Evolutionary conservation across 2,797 vertebrate genomes (phyloP).

Genomic region (Coracias cyanogaster): DNA sequence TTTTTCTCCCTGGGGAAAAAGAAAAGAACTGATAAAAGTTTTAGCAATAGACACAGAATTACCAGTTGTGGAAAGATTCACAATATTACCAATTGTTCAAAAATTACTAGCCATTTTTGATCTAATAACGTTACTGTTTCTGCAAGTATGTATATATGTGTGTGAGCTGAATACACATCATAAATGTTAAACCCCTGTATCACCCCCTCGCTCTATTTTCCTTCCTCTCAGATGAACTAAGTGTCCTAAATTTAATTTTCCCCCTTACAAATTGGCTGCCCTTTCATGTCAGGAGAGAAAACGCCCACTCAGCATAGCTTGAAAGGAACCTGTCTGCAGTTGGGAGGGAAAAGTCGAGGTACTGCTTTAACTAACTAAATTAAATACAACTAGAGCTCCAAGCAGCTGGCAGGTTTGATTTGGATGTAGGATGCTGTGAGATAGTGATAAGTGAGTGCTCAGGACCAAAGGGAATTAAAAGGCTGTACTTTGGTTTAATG

Average conservation of each 20-base stretch:
- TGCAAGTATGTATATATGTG: not conserved
- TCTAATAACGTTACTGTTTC: not conserved
- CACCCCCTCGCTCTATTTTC: not conserved
- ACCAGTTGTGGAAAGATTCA: not conserved
- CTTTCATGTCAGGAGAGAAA: constrained; percentile 68
- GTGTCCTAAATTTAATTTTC: constrained; percentile 65
- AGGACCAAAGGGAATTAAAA: constrained; percentile 69
- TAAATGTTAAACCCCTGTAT: not conserved
- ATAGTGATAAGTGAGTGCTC: constrained; percentile 67
- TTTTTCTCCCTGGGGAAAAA: not conserved
- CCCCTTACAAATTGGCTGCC: constrained; percentile 64
- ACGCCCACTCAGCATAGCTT: constrained; percentile 65
- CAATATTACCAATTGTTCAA: not conserved
- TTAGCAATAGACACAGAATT: not conserved
- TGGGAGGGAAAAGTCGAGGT: constrained; percentile 38
- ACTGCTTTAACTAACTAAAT: constrained; percentile 66
- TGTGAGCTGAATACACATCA: not conserved
- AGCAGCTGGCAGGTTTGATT: constrained; percentile 75
- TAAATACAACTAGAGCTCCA: constrained; percentile 62
- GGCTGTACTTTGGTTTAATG: constrained; percentile 66
- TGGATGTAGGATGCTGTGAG: constrained; percentile 66
- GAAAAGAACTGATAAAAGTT: not conserved
- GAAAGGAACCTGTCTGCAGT: constrained; percentile 55
- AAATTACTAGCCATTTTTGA: not conserved
- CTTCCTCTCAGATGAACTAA: constrained; percentile 26